These are phyloP conservation scores for Beris chalybata DNA, from an alignment of 2,888 invertebrate species.

Conservation along the genomic window DNA sequence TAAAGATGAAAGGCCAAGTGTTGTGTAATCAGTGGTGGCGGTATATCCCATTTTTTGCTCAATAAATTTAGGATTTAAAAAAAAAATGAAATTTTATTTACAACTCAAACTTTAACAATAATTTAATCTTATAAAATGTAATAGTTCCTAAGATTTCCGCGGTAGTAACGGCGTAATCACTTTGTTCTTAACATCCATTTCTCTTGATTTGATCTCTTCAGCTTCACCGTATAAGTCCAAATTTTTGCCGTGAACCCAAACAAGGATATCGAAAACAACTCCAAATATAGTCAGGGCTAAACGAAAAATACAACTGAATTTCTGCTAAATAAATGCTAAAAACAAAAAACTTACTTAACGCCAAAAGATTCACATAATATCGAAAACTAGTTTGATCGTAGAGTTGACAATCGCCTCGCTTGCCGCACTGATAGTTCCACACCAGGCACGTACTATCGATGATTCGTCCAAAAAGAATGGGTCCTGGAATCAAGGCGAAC, in stretches of 20 bases:
- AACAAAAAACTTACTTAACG: conserved; percentile 56
- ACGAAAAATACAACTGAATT: conserved; percentile 40
- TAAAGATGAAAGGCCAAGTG: too few relatives aligned
- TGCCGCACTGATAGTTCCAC: conserved; percentile 67
- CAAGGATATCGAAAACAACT: conserved; percentile 62
- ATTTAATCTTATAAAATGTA: background rate
- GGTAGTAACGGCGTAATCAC: conserved; percentile 17
- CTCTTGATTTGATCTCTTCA: conserved; percentile 40
- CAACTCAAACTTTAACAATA: too few relatives aligned
- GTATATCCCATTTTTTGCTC: too few relatives aligned
- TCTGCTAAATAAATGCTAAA: background rate
- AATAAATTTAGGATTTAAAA: too few relatives aligned
- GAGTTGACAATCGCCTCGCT: conserved; percentile 67
- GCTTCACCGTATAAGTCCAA: conserved; percentile 62
- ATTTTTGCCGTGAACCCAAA: conserved; percentile 63
- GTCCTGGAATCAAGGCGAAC: conserved; percentile 69
- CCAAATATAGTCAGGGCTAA: conserved; percentile 62
- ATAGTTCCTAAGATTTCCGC: background rate
- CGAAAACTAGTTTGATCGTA: conserved; percentile 65
- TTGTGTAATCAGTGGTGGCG: too few relatives aligned
- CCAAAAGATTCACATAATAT: conserved; percentile 60
- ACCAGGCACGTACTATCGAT: conserved; percentile 68
- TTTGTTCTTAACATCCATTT: conserved; percentile 32
- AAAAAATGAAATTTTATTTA: too few relatives aligned
- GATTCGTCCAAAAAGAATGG: conserved; percentile 66